Evolutionary conservation across 1,140 invertebrate genomes (phyloP).

Genomic region (Holcopasites calliopsidis): DNA sequence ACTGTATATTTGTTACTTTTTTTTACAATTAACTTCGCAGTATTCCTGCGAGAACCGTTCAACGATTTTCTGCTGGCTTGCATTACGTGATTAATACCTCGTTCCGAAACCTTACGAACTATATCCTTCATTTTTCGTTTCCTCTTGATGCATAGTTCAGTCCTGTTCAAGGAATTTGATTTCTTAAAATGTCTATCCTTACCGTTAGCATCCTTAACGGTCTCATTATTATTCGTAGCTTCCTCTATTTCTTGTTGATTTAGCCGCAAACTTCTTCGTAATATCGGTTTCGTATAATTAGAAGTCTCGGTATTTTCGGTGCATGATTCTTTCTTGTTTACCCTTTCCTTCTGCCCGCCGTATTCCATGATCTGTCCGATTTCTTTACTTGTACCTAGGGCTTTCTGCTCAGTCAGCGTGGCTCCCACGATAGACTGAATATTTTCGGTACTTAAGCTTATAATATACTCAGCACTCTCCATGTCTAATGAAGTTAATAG

Average conservation of each 20-base stretch:
- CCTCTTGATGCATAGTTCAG: constrained; percentile 52
- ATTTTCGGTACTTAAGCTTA: constrained; percentile 69
- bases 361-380: constrained; percentile 34
- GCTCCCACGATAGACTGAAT: constrained; percentile 67
- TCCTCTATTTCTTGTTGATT: constrained; percentile 74
- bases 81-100: constrained; percentile 44
- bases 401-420: constrained; percentile 51
- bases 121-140: constrained; percentile 69
- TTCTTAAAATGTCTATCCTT: constrained; percentile 54
- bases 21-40: constrained; percentile 56
- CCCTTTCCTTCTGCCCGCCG: constrained; percentile 21
- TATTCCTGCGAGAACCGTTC: constrained; percentile 57
- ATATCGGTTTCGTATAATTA: constrained; percentile 60
- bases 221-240: constrained; percentile 51
- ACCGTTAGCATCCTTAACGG: constrained; percentile 21
- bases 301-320: constrained; percentile 8
- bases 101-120: constrained; percentile 66
- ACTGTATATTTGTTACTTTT: constrained; percentile 48
- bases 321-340: constrained; percentile 58
- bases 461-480: constrained; percentile 72
- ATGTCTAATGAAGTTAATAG: constrained; percentile 69
- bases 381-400: constrained; percentile 45
- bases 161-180: constrained; percentile 45
- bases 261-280: constrained; percentile 73
- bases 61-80: constrained; percentile 50